A percentile compares a stretch with the other conserved stretches of the same genome.
phyloP scores from a whole-genome alignment of 2,113 vertebrate species.

The Montifringilla adamsi region DNA sequence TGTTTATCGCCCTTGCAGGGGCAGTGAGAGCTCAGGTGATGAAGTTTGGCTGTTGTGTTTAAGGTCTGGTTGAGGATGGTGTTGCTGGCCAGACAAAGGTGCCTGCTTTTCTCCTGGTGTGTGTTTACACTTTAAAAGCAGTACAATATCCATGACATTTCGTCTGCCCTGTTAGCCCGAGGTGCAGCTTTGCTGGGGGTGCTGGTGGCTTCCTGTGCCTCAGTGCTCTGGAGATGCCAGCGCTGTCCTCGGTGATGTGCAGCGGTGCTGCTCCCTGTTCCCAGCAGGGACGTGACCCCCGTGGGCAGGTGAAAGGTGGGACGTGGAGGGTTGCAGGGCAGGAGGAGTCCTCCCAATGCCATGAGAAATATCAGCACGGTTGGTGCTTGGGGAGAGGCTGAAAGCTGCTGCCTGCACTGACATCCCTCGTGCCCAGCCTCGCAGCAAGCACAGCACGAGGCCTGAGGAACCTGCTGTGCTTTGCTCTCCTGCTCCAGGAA shows the following conservation, averaged over 20 bases:
- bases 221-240: background rate
- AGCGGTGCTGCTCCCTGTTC: background rate
- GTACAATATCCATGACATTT: fast-evolving
- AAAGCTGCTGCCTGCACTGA: fast-evolving
- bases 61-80: background rate
- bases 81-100: background rate
- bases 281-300: background rate
- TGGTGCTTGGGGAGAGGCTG: background rate
- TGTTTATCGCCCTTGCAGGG: background rate
- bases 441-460: background rate
- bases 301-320: background rate
- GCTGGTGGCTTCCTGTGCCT: background rate
- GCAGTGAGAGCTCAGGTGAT: background rate
- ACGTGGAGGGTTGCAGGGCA: fast-evolving
- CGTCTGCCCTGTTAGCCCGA: fast-evolving
- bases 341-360: fast-evolving
- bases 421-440: background rate
- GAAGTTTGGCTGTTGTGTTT: background rate
- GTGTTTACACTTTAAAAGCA: background rate
- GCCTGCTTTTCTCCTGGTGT: background rate
- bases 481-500: background rate
- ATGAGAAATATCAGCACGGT: fast-evolving
- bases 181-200: background rate
- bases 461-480: background rate
- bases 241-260: background rate